Evolutionary conservation across 2,113 vertebrate genomes (phyloP).

Genomic region (Hoplias malabaricus): DNA sequence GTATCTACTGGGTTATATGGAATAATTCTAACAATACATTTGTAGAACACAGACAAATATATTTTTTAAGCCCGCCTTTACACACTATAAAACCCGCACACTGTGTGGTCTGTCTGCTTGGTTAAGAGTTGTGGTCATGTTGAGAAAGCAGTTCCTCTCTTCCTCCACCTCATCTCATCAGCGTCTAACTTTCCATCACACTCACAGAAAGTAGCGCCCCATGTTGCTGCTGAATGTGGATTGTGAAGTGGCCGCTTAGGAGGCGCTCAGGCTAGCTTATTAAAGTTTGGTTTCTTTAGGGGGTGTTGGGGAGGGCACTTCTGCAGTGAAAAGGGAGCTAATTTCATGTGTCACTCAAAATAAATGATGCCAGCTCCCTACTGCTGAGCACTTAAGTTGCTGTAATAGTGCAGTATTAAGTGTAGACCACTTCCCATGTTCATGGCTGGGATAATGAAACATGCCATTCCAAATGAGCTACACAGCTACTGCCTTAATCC

Average conservation of each 20-base stretch:
- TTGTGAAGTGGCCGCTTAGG: constrained; percentile 37
- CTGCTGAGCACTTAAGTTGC: constrained; percentile 39
- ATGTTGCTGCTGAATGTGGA: constrained; percentile 31
- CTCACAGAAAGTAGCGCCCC: constrained; percentile 23
- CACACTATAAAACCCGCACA: constrained; percentile 29
- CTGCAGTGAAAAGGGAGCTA: constrained; percentile 36
- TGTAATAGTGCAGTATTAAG: constrained; percentile 38
- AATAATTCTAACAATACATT: neutral
- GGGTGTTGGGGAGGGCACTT: neutral
- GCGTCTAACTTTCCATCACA: constrained; percentile 32
- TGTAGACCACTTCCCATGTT: constrained; percentile 43
- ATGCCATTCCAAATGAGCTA: constrained; percentile 29
- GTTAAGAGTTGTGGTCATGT: constrained; percentile 41
- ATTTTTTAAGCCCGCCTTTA: constrained; percentile 17
- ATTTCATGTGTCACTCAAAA: constrained; percentile 52
- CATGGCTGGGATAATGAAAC: constrained; percentile 42
- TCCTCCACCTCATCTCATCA: constrained; percentile 37
- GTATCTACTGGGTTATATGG: neutral
- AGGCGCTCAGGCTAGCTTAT: constrained; percentile 44
- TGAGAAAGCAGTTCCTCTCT: constrained; percentile 42
- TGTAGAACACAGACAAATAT: constrained; percentile 15
- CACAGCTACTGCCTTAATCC: constrained; percentile 15
- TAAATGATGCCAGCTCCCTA: constrained; percentile 46
- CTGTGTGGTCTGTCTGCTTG: constrained; percentile 54
- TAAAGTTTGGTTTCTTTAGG: constrained; percentile 51